Conservation (phyloP, 2,888 invertebrate species). For the Hypolimnas misippus region DNA sequence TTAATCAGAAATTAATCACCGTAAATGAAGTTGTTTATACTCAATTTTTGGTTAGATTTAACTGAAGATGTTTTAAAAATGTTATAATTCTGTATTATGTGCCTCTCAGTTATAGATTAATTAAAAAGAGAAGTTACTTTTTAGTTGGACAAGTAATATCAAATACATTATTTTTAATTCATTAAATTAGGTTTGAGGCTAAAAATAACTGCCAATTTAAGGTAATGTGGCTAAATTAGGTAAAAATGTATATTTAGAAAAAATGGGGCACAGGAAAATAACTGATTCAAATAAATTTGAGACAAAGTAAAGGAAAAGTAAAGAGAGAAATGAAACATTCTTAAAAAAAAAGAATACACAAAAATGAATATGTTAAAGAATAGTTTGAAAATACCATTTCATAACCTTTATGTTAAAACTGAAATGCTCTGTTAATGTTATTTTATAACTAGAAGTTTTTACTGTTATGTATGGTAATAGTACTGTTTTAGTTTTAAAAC, state of each 20-base stretch:
- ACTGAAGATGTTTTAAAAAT: background rate
- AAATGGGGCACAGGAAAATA: background rate
- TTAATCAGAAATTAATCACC: background rate
- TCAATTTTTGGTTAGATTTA: background rate
- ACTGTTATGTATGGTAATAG: background rate
- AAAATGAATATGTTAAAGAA: background rate
- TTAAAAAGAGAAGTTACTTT: background rate
- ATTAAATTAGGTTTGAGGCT: conserved; percentile 4
- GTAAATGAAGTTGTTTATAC: background rate
- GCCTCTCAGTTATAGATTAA: background rate
- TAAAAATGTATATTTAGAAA: background rate
- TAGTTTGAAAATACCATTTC: too few species aligned
- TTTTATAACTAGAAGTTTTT: conserved; percentile 1
- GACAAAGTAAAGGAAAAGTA: background rate
- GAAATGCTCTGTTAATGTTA: conserved; percentile 1
- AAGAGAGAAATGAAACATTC: too few species aligned
- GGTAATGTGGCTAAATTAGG: conserved; percentile 5
- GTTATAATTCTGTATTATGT: background rate
- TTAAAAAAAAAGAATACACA: too few species aligned
- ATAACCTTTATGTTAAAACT: background rate
- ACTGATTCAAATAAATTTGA: background rate
- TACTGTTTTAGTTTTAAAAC: background rate
- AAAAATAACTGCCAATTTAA: conserved; percentile 5
- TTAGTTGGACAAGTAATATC: background rate
- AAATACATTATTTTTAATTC: background rate